Evolutionary conservation across 2,888 invertebrate species (phyloP), one percentile per base, ranked within the genome.

Genomic region (Aspidapion aeneum): DNA sequence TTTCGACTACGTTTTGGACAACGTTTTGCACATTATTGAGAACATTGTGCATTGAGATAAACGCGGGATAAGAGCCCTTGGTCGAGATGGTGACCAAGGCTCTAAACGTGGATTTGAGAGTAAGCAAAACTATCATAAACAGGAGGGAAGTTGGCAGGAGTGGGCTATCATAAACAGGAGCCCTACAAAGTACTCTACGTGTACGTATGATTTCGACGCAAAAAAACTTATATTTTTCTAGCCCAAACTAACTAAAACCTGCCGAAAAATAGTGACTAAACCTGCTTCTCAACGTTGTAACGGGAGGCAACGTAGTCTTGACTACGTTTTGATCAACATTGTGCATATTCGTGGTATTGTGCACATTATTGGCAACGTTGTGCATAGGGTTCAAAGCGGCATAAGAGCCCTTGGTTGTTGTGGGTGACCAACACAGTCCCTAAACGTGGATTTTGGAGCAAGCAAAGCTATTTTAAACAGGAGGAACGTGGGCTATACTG

Each of bases 81-180:
- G 74, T 69, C 12, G 83, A 82, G 19, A 83, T 81, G 72, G 81
- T 75, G 72, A 78, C 77, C 70, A 79, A 65, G 72, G 75, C 69
- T 74, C 73, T 61, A 20, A 72, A 51, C 2, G 81, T 79, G 56
- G 81, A 76, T 62, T 81, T 79, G 58, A 82, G 81, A 49, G 81
- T 81, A 57, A 83, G 80, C 50, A 80, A 75, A 58, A 81, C 76
- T 61, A 82, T 77, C 55, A 82, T 79, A 62, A 77, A 77, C 64
- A 82, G 80, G 64, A 69, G 66, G 55, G 76, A 62, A 16, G 74
- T 72, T 51, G 75, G n/a, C n/a, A n/a, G n/a, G n/a, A n/a, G n/a
- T n/a, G n/a, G n/a, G n/a, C n/a, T n/a, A n/a, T n/a, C n/a, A n/a
- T n/a, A n/a, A n/a, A n/a, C n/a, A n/a, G n/a, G n/a, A n/a, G n/a